Percentiles rank a stretch among this genome's conserved stretches.
Evolutionary conservation across 2,888 invertebrate species (phyloP).

Genomic region (Blastobasis lacticolella): DNA sequence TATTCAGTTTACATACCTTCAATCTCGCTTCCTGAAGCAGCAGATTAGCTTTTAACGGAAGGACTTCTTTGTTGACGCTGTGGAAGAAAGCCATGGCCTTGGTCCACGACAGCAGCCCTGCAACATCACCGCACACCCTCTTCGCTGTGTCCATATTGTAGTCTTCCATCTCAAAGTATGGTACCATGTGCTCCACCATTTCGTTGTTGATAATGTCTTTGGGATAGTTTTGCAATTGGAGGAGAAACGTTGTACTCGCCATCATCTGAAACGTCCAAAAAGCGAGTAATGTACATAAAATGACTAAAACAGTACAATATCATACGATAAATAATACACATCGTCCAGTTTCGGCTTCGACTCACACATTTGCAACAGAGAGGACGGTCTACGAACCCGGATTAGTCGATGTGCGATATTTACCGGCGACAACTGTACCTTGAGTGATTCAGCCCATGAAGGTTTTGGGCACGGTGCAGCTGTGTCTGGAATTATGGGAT

Average conservation of each 20-base stretch:
- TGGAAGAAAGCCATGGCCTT: slow-evolving; percentile 97
- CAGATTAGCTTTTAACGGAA: slow-evolving; percentile 94
- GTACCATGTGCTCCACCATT: slow-evolving; percentile 93
- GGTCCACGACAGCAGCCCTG: slow-evolving; percentile 96
- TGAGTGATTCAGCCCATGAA: slow-evolving; percentile 96
- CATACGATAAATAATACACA: too few relatives aligned
- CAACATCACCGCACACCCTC: slow-evolving; percentile 96
- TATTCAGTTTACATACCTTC: slow-evolving; percentile 58
- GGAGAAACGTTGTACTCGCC: slow-evolving; percentile 93
- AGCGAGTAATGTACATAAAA: too few relatives aligned
- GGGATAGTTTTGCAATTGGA: slow-evolving; percentile 94
- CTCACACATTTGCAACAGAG: too few relatives aligned
- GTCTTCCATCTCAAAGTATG: slow-evolving; percentile 96
- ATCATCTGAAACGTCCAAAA: slow-evolving; percentile 79
- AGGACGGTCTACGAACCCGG: too few relatives aligned
- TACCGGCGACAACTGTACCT: slow-evolving; percentile 63
- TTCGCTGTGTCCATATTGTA: slow-evolving; percentile 98
- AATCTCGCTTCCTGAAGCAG: slow-evolving; percentile 92
- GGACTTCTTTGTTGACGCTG: slow-evolving; percentile 96
- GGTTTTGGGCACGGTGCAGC: slow-evolving; percentile 92
- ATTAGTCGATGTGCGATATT: too few relatives aligned
- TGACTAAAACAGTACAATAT: too few relatives aligned
- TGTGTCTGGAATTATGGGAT: slow-evolving; percentile 86
- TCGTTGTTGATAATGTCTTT: slow-evolving; percentile 98
- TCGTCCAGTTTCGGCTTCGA: too few relatives aligned